Evolutionary conservation across 2,113 vertebrate species (phyloP), one percentile per base, ranked within the genome.

Genomic region (Ornithorhynchus anatinus): DNA sequence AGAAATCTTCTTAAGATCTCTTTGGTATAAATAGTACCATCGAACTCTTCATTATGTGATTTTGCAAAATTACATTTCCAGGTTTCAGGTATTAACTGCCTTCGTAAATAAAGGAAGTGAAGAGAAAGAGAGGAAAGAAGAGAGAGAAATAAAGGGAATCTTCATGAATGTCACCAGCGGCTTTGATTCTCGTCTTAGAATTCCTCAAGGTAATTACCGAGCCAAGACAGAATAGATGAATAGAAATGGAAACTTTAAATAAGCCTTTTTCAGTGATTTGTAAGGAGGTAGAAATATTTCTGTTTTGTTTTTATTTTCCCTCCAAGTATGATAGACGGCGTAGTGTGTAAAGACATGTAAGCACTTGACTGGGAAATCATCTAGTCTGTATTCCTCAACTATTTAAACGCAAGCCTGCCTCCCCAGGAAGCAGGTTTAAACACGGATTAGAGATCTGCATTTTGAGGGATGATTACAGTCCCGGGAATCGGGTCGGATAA

Each of bases 391-490:
- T 33, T 32, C 36, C 57, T 57, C 80, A 59, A 65, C 72, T 8
- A 67, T 69, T 82, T 72, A 65, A 78, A 82, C 64, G 33, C 19
- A 78, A 70, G 57, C 61, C 60, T 58, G 32, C 37, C 84, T 48
- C n/a, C 31, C 60, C 2, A 58, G 57, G 78, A 59, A 58, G 3
- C 36, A 57, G 39, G 75, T 71, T 71, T 75, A 75, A 84, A 82
- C 67, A 80, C 67, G 69, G 80, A 73, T 75, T 76, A 82, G 38
- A 76, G 60, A 64, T 82, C 51, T 64, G 35, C 68, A 33, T 16
- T 29, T 70, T 69, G 22, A 17, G 27, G 53, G 6, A 65, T 78
- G 72, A 82, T 84, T 78, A 82, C 43, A 70, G 57, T 36, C 36
- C 29, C 47, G 6, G 61, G 33, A 78, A 61, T 68, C 7, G 60